A percentile compares a stretch with the other conserved stretches of the same genome.
These are phyloP conservation scores for Frieseomelitta varia DNA, from an alignment of 1,140 invertebrate species.

Conservation along the genomic window DNA sequence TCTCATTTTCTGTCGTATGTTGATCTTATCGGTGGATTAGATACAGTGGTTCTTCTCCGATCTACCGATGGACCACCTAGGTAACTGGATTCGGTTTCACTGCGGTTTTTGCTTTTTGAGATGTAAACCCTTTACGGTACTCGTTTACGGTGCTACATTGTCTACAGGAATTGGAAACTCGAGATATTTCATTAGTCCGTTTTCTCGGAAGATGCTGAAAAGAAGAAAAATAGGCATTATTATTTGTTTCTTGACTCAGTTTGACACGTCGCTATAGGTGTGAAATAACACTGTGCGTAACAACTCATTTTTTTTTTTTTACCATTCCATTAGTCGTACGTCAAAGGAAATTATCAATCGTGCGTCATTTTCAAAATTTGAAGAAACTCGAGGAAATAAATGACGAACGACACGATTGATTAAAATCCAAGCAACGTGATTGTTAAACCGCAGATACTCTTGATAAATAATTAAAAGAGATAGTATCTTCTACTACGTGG, in stretches of 20 bases:
- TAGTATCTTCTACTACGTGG: too few relatives aligned
- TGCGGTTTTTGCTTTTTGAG: background rate
- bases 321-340: too few relatives aligned
- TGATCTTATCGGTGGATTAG: slow-evolving; percentile 4
- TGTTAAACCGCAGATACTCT: too few relatives aligned
- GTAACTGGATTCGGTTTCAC: background rate
- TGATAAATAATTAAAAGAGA: too few relatives aligned
- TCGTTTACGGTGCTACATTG: background rate
- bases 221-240: background rate
- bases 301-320: too few relatives aligned
- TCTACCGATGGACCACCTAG: background rate
- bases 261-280: background rate
- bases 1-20: background rate
- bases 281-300: too few relatives aligned
- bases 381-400: too few relatives aligned
- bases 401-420: too few relatives aligned
- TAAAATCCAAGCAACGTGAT: too few relatives aligned
- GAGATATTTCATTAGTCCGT: background rate
- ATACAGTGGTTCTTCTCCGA: too few relatives aligned
- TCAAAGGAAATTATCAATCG: too few relatives aligned
- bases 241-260: background rate
- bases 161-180: background rate
- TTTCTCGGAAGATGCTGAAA: background rate
- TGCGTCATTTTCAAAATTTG: too few relatives aligned
- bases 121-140: background rate